Percentiles rank a stretch among this genome's conserved stretches.
Evolutionary conservation across 2,888 invertebrate species (phyloP).

Genomic region (Suillia variegata): DNA sequence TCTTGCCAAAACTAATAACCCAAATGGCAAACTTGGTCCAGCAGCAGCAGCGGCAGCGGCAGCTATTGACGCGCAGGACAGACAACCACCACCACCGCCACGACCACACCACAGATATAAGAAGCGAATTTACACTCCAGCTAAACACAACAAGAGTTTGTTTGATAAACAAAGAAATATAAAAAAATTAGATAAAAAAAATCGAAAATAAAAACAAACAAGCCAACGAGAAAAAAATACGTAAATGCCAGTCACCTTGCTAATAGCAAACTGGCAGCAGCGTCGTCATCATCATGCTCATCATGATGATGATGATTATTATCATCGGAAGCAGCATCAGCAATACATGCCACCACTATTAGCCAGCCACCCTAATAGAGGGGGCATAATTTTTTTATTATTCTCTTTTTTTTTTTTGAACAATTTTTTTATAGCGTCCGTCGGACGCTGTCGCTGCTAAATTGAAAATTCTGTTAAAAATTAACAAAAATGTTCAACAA

Average conservation of each 20-base stretch:
- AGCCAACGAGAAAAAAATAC: too few species aligned
- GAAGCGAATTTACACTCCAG: too few species aligned
- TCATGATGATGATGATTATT: not conserved
- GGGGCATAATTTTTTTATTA: not conserved
- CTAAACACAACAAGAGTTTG: not conserved
- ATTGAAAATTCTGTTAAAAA: conserved; percentile 31
- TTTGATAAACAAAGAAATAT: not conserved
- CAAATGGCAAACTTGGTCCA: not conserved
- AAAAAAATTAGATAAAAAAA: too few species aligned
- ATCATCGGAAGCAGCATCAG: not conserved
- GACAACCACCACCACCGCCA: not conserved
- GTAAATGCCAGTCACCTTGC: conserved; percentile 21
- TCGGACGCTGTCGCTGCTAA: conserved; percentile 19
- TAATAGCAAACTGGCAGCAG: not conserved
- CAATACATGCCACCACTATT: not conserved
- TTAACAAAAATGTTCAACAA: conserved; percentile 31
- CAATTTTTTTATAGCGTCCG: conserved; percentile 5
- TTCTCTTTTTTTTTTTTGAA: too few species aligned
- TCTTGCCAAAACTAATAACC: conserved; percentile 7
- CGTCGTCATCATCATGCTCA: not conserved
- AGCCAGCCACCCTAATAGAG: not conserved
- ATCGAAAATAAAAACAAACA: too few species aligned
- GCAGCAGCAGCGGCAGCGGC: too few species aligned
- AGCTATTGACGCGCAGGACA: not conserved
- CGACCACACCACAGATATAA: not conserved